Evolutionary conservation across 2,797 vertebrate genomes (phyloP).

Genomic region (Uromys caudimaculatus): DNA sequence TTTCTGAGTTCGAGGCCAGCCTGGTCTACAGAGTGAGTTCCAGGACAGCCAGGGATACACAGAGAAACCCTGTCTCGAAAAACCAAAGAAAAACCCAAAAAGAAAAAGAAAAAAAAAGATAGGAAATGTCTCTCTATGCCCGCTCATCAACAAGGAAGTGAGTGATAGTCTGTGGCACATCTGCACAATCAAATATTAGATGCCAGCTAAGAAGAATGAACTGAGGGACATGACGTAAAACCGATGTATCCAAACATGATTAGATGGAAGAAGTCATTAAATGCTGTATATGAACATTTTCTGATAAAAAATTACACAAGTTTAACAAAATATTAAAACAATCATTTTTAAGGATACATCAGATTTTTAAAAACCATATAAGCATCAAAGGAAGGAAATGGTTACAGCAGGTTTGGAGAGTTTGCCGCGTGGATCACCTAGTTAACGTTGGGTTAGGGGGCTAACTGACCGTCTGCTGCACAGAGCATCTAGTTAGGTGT

Average conservation of each 20-base stretch:
- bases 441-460: neutral
- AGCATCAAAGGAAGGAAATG: neutral
- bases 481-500: neutral
- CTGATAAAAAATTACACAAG: neutral
- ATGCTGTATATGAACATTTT: neutral
- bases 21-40: too few species aligned
- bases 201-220: neutral
- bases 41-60: too few species aligned
- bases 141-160: neutral
- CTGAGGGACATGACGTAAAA: neutral
- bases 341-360: neutral
- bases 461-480: neutral
- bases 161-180: neutral
- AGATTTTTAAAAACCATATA: neutral
- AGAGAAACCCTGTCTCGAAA: too few species aligned
- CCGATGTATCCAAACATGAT: neutral
- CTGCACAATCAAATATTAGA: neutral
- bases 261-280: neutral
- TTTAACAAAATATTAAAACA: conserved; percentile 23
- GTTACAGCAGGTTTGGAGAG: neutral
- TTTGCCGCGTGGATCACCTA: neutral
- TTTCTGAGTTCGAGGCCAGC: too few species aligned
- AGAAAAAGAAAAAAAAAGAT: too few species aligned
- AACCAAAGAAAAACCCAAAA: too few species aligned
- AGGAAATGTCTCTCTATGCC: neutral